phyloP scores from a whole-genome alignment of 2,797 vertebrate genomes.

The Urocyon cinereoargenteus region DNA sequence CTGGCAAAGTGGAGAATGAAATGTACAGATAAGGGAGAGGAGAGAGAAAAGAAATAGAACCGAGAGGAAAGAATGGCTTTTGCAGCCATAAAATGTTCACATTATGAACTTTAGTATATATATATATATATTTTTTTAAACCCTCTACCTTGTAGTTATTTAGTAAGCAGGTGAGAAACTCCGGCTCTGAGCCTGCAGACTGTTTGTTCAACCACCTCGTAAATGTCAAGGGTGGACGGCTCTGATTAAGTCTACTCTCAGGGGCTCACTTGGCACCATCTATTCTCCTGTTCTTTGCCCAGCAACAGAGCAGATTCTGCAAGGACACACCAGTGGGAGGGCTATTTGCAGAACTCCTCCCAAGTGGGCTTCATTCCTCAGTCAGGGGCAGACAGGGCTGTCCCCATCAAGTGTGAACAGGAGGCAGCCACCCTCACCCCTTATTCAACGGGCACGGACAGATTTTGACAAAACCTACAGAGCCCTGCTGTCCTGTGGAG shows the following conservation, averaged over 20 bases:
- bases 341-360: background rate
- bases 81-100: background rate
- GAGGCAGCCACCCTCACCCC: rapidly evolving
- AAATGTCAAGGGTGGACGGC: slow-evolving; percentile 14
- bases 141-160: background rate
- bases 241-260: background rate
- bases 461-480: background rate
- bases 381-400: background rate
- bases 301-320: background rate
- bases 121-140: background rate
- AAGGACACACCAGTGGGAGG: background rate
- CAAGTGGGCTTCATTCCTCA: background rate
- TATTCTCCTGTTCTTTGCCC: slow-evolving; percentile 9
- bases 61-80: background rate
- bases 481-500: background rate
- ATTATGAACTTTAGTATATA: background rate
- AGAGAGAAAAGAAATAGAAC: background rate
- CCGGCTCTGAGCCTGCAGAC: background rate
- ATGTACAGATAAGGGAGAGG: background rate
- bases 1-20: background rate
- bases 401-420: rapidly evolving
- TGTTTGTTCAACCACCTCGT: background rate
- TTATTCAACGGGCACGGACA: rapidly evolving
- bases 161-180: slow-evolving; percentile 51
- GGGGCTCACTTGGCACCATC: background rate